phyloP scores from a whole-genome alignment of 2,797 vertebrate species.

The Spondyliosoma cantharus region DNA sequence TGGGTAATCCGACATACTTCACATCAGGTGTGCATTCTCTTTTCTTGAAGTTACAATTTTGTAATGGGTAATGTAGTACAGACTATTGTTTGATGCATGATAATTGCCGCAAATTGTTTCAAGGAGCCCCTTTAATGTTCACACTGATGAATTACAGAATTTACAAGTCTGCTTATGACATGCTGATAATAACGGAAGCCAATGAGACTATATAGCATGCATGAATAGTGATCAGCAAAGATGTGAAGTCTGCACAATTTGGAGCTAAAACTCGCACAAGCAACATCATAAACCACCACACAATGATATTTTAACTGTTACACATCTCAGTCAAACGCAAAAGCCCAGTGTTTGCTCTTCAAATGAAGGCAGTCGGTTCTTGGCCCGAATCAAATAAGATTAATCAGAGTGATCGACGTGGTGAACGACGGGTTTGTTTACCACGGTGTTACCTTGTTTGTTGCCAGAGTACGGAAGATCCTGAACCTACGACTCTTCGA shows the following conservation, averaged over 20 bases:
- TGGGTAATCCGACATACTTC: not conserved
- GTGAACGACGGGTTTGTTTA: not conserved
- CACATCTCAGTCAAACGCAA: not conserved
- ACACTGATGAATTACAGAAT: not conserved
- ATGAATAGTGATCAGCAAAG: not conserved
- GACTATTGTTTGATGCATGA: too few relatives aligned
- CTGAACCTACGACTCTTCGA: slow-evolving; percentile 95
- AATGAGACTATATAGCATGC: not conserved
- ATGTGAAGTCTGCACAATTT: not conserved
- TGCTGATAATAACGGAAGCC: not conserved
- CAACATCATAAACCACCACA: not conserved
- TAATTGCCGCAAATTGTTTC: too few relatives aligned
- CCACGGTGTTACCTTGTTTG: not conserved
- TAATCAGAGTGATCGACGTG: not conserved
- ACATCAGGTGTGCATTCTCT: not conserved
- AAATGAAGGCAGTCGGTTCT: not conserved
- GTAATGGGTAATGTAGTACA: not conserved
- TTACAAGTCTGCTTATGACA: not conserved
- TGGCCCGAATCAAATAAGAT: not conserved
- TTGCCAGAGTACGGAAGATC: slow-evolving; percentile 92
- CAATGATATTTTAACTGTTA: not conserved
- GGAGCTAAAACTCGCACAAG: not conserved
- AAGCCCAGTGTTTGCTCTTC: not conserved
- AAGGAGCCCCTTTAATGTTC: not conserved
- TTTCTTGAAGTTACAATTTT: not conserved